These are phyloP conservation scores for Pseudois nayaur DNA, from an alignment of 2,113 vertebrate species.

Conservation along the genomic window DNA sequence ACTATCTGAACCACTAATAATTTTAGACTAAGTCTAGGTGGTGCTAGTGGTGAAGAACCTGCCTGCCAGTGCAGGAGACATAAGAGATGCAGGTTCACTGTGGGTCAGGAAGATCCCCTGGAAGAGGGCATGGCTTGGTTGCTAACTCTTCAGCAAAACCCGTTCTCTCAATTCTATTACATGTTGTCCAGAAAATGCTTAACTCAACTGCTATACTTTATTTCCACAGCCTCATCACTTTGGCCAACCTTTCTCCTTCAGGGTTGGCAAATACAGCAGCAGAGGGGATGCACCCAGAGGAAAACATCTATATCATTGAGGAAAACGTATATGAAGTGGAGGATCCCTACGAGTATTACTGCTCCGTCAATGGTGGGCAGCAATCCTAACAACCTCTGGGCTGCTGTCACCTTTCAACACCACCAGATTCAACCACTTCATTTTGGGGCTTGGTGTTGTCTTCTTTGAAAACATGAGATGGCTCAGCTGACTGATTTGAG, in stretches of 20 bases:
- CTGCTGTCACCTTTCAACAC: not conserved
- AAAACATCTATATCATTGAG: constrained; percentile 64
- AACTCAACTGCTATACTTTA: not conserved
- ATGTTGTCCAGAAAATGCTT: not conserved
- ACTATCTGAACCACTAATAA: not conserved
- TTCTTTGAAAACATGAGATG: not conserved
- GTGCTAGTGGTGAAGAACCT: not conserved
- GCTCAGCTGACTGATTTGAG: not conserved
- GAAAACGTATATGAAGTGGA: constrained; percentile 45
- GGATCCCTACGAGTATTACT: not conserved
- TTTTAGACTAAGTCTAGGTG: not conserved
- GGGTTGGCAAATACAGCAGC: not conserved
- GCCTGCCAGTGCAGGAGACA: not conserved
- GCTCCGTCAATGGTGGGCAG: accelerated
- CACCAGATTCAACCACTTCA: not conserved
- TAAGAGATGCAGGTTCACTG: not conserved
- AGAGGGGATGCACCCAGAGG: not conserved
- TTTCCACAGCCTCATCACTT: constrained; percentile 45
- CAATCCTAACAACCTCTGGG: not conserved
- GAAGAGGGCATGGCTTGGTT: not conserved
- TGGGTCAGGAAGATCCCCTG: not conserved
- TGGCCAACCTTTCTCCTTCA: not conserved
- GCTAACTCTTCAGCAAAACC: not conserved
- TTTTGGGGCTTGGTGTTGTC: not conserved
- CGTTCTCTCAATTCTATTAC: not conserved